Evolutionary conservation across 2,113 vertebrate species (phyloP), one percentile per base, ranked within the genome.

Genomic region (Mesocricetus auratus): DNA sequence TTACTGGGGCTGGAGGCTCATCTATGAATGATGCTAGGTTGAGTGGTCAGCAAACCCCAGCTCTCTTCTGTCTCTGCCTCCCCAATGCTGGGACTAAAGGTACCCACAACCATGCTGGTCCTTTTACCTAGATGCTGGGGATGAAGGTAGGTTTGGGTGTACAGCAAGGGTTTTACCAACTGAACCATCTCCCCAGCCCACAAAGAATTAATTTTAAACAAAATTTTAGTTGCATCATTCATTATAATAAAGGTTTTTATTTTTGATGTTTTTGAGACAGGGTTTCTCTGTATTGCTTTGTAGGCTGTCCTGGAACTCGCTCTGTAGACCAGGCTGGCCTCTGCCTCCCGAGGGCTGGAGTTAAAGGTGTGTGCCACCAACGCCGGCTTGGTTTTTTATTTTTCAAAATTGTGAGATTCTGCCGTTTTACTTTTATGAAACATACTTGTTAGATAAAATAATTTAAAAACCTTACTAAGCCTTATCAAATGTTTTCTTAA

Each of bases 181-280:
- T 17, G 81, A 64, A 45, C 26, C 8, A 5, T 62, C 81, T 62
- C 81, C 56, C 58, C 58, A 85, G 83, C 3, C 31, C 85, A 66
- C 45, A 68, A 39, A 74, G 4, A 64, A 22, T 60, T 88, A 77
- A 39, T 71, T 89, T 79, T 47, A 15, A 79, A 31, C 81, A 62
- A 26, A 79, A n/a, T 83, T 93, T 94, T 91, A 66, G 53, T 94
- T 95, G n/a, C 0, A 79, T 16, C n/a, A 22, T 7, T 89, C 50
- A 26, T 36, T 83, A 69, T 85, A 89, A 77, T 73, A 77, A 94
- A 91, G 64, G 26, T 53, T 89, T 87, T 85, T n/a, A n/a, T n/a
- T n/a, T n/a, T n/a, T n/a, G n/a, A n/a, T n/a, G n/a, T n/a, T n/a
- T n/a, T n/a, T n/a, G n/a, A n/a, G n/a, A n/a, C n/a, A n/a, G n/a